These are phyloP conservation scores for Genyomyrus donnyi DNA, from an alignment of 2,113 vertebrate genomes.

Conservation along the genomic window DNA sequence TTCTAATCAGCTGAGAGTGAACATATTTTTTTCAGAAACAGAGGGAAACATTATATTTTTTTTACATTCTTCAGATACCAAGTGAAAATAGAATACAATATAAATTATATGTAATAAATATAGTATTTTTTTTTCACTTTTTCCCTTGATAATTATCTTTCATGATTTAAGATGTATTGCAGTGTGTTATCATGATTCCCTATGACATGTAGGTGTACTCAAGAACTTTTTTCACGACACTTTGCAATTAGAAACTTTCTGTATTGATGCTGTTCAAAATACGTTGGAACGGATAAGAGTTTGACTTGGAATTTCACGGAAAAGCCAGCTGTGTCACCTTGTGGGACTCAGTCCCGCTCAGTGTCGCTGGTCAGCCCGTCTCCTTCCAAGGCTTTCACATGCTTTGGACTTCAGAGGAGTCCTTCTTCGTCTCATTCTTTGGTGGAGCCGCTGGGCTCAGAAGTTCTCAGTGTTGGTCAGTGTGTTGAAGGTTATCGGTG, in stretches of 20 bases:
- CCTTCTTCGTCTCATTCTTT: conserved; percentile 36
- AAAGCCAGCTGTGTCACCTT: conserved; percentile 56
- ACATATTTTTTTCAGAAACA: conserved; percentile 26
- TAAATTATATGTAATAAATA: neutral
- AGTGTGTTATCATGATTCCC: neutral
- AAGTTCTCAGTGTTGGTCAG: conserved; percentile 48
- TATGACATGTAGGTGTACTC: conserved; percentile 21
- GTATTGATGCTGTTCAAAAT: conserved; percentile 62
- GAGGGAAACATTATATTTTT: conserved; percentile 22
- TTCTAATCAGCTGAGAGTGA: conserved; percentile 42
- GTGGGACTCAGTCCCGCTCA: conserved; percentile 50
- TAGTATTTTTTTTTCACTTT: conserved; percentile 40
- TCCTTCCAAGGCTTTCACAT: conserved; percentile 59
- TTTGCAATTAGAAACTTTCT: conserved; percentile 61
- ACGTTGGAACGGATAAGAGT: conserved; percentile 58
- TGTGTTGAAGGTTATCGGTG: conserved; percentile 48
- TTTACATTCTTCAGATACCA: conserved; percentile 18
- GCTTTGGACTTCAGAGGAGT: conserved; percentile 49
- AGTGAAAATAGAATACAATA: neutral
- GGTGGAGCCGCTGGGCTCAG: conserved; percentile 6
- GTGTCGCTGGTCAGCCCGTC: conserved; percentile 52
- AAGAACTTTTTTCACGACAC: conserved; percentile 48
- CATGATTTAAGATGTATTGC: conserved; percentile 26
- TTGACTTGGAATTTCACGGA: conserved; percentile 69
- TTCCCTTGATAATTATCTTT: conserved; percentile 19